These are phyloP conservation scores for Catotricha subobsoleta DNA, from an alignment of 2,888 invertebrate species.

Conservation along the genomic window DNA sequence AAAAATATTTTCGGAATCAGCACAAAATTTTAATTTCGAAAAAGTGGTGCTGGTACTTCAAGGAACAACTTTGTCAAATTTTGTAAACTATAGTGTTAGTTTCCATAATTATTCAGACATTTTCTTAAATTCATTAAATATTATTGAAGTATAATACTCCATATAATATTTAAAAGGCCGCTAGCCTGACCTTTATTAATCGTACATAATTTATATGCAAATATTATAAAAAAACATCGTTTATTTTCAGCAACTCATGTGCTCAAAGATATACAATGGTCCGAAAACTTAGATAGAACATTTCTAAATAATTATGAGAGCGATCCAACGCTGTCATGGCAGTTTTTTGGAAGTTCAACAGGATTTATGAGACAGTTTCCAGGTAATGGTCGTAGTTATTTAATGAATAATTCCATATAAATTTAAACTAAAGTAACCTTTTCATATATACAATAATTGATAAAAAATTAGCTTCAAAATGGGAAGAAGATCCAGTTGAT, in stretches of 20 bases:
- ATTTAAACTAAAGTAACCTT: background rate
- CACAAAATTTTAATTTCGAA: too few species aligned
- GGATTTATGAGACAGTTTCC: conserved; percentile 97
- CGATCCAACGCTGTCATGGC: conserved; percentile 86
- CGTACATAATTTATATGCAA: conserved; percentile 7
- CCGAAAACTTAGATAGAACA: conserved; percentile 73
- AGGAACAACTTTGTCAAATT: too few species aligned
- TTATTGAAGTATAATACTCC: too few species aligned
- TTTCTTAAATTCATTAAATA: too few species aligned
- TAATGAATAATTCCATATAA: background rate
- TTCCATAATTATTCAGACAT: too few species aligned
- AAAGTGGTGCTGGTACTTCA: too few species aligned
- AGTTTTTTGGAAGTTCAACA: conserved; percentile 92
- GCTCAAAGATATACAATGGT: conserved; percentile 89
- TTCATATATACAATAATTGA: conserved; percentile 10
- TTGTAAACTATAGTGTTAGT: too few species aligned
- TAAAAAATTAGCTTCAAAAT: conserved; percentile 44
- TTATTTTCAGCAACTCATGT: conserved; percentile 60
- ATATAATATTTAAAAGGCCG: too few species aligned
- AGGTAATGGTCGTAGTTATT: too few species aligned
- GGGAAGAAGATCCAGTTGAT: conserved; percentile 68
- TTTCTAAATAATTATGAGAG: conserved; percentile 73
- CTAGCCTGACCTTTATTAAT: too few species aligned
- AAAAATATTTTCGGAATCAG: too few species aligned
- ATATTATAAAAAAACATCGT: conserved; percentile 9